Percentiles rank a stretch among this genome's conserved stretches.
Evolutionary conservation across 2,888 invertebrate genomes (phyloP).

Genomic region (Laothoe populi): DNA sequence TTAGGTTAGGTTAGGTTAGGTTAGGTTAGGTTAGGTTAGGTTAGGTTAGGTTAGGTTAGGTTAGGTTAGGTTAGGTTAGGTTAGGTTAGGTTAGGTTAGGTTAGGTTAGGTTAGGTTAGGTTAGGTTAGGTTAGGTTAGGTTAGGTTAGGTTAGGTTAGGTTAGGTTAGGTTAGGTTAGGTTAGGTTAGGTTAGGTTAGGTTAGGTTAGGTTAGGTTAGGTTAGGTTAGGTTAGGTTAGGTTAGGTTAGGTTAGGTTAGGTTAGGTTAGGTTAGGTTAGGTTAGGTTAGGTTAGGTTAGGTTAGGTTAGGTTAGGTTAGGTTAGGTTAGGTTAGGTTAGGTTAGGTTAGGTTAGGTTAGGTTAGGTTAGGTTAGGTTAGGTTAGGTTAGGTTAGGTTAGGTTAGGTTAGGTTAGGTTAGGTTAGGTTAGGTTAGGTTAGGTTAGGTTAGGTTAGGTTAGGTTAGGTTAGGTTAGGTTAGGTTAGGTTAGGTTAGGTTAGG

Average conservation of each 20-base stretch:
- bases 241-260: constrained; percentile 33
- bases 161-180: constrained; percentile 27
- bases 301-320: constrained; percentile 32
- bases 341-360: background rate
- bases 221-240: constrained; percentile 32
- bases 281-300: constrained; percentile 32
- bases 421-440: constrained; percentile 18
- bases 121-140: constrained; percentile 34
- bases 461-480: constrained; percentile 2
- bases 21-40: constrained; percentile 30
- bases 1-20: constrained; percentile 30
- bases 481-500: too few relatives aligned
- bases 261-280: constrained; percentile 31
- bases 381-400: constrained; percentile 15
- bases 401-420: background rate
- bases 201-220: constrained; percentile 27
- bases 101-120: constrained; percentile 5
- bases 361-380: background rate
- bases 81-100: too few relatives aligned
- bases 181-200: constrained; percentile 18
- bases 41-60: constrained; percentile 36
- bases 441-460: too few relatives aligned
- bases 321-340: constrained; percentile 25
- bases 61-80: constrained; percentile 32
- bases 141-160: constrained; percentile 1